These are phyloP conservation scores for Apteryx mantelli DNA, from an alignment of 2,113 vertebrate genomes.

Conservation along the genomic window DNA sequence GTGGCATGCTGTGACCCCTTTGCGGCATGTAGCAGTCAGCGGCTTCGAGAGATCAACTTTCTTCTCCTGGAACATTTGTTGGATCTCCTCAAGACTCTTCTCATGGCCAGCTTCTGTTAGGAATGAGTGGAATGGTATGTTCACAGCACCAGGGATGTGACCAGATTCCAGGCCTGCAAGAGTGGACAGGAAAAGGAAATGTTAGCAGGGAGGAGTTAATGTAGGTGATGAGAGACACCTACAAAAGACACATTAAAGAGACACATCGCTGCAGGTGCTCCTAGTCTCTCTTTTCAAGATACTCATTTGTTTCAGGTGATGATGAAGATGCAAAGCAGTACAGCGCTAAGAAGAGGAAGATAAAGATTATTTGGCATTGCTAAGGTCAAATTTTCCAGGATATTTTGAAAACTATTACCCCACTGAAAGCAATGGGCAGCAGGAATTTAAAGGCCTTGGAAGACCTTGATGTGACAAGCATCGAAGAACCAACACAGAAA, in stretches of 20 bases:
- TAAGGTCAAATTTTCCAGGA: not conserved
- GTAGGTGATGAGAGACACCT: not conserved
- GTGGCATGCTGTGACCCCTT: constrained; percentile 92
- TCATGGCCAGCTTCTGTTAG: constrained; percentile 83
- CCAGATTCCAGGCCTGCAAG: constrained; percentile 84
- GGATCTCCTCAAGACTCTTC: constrained; percentile 80
- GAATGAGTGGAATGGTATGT: constrained; percentile 90
- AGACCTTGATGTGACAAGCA: not conserved
- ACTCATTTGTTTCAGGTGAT: not conserved
- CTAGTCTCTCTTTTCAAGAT: not conserved
- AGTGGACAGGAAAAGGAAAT: not conserved
- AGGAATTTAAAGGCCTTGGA: not conserved
- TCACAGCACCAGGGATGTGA: constrained; percentile 87
- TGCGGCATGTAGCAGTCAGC: constrained; percentile 84
- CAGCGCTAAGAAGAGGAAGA: not conserved
- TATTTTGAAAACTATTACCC: not conserved
- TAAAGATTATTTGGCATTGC: not conserved
- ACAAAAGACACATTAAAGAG: not conserved
- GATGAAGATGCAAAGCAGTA: not conserved
- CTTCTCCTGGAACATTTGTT: constrained; percentile 81
- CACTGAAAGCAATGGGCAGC: not conserved
- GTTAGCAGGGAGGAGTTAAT: not conserved
- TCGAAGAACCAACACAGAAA: not conserved
- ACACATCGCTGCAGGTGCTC: not conserved
- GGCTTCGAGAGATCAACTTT: constrained; percentile 83